These are phyloP conservation scores for Coleophora flavipennella DNA, from an alignment of 2,888 invertebrate species.

Conservation along the genomic window DNA sequence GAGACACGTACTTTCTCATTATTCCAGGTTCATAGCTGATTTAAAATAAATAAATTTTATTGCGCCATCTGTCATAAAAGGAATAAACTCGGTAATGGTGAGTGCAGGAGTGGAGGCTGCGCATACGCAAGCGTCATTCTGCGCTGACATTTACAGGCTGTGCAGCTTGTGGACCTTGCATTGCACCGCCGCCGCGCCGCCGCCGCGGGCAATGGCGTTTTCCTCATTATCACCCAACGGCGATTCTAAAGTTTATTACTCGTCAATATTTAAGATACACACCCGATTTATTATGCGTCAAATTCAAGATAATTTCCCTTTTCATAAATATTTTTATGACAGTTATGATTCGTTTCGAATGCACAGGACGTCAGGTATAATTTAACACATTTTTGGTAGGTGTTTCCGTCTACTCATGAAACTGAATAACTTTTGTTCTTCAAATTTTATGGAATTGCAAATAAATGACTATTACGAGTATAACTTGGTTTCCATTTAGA, in stretches of 20 bases:
- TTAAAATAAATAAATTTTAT: constrained; percentile 68
- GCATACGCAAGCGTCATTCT: constrained; percentile 38
- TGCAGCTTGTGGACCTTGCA: constrained; percentile 46
- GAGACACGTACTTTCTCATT: constrained; percentile 65
- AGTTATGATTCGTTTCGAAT: constrained; percentile 2
- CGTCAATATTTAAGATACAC: constrained; percentile 44
- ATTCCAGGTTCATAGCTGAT: constrained; percentile 42
- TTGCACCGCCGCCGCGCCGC: too few relatives aligned
- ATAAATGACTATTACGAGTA: too few relatives aligned
- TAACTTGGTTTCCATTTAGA: too few relatives aligned
- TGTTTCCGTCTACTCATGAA: too few relatives aligned
- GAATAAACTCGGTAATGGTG: constrained; percentile 53
- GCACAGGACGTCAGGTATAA: background rate
- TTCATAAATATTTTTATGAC: constrained; percentile 14
- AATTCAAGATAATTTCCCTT: background rate
- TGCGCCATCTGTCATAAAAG: constrained; percentile 63
- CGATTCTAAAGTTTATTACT: constrained; percentile 43
- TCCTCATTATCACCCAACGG: constrained; percentile 46
- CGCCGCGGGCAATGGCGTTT: constrained; percentile 32
- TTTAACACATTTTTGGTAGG: too few relatives aligned
- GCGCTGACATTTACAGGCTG: constrained; percentile 59
- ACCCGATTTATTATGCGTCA: too few relatives aligned
- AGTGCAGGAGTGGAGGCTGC: constrained; percentile 33
- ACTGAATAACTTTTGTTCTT: too few relatives aligned
- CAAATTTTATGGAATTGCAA: too few relatives aligned